Conservation (phyloP, 1,140 invertebrate species). For the Andrena cerasifolii region DNA sequence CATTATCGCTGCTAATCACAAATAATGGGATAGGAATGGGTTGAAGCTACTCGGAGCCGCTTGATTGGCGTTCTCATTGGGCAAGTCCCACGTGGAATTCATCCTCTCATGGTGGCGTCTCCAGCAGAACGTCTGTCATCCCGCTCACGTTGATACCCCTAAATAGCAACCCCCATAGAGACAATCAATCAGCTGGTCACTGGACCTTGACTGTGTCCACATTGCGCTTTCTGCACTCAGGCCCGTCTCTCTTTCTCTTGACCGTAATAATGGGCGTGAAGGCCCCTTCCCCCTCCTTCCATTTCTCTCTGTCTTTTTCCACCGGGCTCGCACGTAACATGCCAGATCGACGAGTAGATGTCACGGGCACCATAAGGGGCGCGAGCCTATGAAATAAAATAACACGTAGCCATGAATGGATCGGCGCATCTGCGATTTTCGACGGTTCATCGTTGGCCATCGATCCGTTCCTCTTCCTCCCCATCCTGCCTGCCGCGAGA, state of each 20-base stretch:
- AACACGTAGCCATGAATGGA: constrained; percentile 65
- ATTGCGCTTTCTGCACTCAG: constrained; percentile 74
- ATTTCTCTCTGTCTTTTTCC: constrained; percentile 58
- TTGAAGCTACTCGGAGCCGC: constrained; percentile 2
- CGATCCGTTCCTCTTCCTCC: not conserved
- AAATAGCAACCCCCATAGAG: constrained; percentile 79
- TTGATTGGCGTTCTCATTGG: constrained; percentile 15
- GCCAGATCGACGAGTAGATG: constrained; percentile 66
- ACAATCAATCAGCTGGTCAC: constrained; percentile 82
- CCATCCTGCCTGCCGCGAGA: not conserved
- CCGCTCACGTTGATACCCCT: constrained; percentile 78
- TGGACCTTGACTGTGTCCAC: constrained; percentile 82
- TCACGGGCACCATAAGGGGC: constrained; percentile 68
- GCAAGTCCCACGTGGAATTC: constrained; percentile 28
- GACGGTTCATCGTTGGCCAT: constrained; percentile 28
- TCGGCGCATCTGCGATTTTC: constrained; percentile 71
- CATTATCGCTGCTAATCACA: not conserved
- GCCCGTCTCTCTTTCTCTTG: not conserved
- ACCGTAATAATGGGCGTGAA: constrained; percentile 30
- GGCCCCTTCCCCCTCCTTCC: constrained; percentile 9
- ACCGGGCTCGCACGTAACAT: constrained; percentile 64
- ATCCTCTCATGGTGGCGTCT: constrained; percentile 48
- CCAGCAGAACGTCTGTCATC: constrained; percentile 59
- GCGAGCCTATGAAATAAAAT: constrained; percentile 76
- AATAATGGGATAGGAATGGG: not conserved